Base-by-base conservation (phyloP, 2,888 invertebrate species). In the Pediacus dermestoides region DNA sequence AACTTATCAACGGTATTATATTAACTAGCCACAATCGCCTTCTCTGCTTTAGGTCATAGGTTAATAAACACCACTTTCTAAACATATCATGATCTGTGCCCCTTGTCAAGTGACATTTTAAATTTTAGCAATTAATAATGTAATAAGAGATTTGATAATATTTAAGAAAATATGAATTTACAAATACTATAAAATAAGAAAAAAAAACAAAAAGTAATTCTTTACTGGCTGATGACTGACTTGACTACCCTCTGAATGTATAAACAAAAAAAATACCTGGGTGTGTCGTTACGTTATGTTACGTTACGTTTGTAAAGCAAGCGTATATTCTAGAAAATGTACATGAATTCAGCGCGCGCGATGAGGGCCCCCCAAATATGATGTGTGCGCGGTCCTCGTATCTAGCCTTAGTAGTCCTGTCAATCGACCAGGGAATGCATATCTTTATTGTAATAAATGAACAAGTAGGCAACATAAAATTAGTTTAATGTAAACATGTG, bases 51-150 rank as follows among this genome's bases (percentile, higher is more conserved):
- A 72, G 71, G 64, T 66, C 67, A 68, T 68, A 68, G 67, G 67
- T 64, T 71, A 60, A 76, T 77, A 79, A 80, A 78, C 77, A 74
- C 79, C 78, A 78, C 76, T 77, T 77, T 80, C 80, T 78, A 81
- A 81, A 82, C 82, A 82, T 82, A 82, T 82, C 82, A 82, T 73
- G 79, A 77, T 78, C 78, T 80, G 81, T 81, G 81, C 82, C 82
- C 81, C 81, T 78, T 79, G 78, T 77, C 78, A 72, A 73, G 71
- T 72, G 72, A 72, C 70, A 70, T 70, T 28, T 72, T 73, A 72
- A 73, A 72, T 68, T 68, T 67, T 70, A 69, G 65, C 61, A 66
- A 67, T 66, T 69, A 66, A 63, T 60, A 58, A 65, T 61, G 56
- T 64, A 65, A 66, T 65, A 64, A 59, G 66, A 67, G 60, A 66